Evolutionary conservation across 1,140 invertebrate genomes (phyloP), one percentile per base, ranked within the genome.

Genomic region (Zaprionus tsacasi): DNA sequence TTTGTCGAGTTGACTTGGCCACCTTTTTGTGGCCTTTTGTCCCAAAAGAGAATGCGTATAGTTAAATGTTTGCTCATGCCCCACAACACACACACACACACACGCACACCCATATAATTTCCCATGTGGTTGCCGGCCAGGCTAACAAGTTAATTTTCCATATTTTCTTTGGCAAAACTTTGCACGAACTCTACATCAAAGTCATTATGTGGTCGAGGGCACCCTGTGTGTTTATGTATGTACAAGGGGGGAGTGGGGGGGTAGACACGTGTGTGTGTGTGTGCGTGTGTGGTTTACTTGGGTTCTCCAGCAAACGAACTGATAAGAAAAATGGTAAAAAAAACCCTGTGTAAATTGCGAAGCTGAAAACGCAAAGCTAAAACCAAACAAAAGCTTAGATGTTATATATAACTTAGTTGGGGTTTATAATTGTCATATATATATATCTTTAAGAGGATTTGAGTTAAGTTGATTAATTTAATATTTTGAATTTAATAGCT

Each of bases 101-200:
- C 40, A 59, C 54, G 43, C 40, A 48, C 54, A 35, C 43, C 27
- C 65, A 69, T 70, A 68, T 73, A 61, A 50, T 45, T 17, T 74
- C 38, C 59, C 72, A 45, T 64, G 72, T 52, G 72, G 57, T 60
- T 76, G 59, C 55, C 33, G 65, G 60, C 38, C 76, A 50, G 87
- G 85, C 70, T 78, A 88, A 89, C 85, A 88, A 88, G 83, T 88
- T 88, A 89, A 88, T 88, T 88, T 89, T 88, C 83, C 83, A 88
- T 88, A 88, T 88, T 88, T 88, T 88, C 83, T 88, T 88, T 88
- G 60, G 75, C 21, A 79, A 82, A 82, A 85, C 77, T 82, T 85
- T 78, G 36, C 35, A 27, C 67, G 50, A 71, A 79, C 55, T 76
- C 57, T 58, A 58, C 63, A 77, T 65, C 78, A 66, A 63, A 75